Conservation (phyloP, 2,113 vertebrate genomes). For the Menura novaehollandiae region DNA sequence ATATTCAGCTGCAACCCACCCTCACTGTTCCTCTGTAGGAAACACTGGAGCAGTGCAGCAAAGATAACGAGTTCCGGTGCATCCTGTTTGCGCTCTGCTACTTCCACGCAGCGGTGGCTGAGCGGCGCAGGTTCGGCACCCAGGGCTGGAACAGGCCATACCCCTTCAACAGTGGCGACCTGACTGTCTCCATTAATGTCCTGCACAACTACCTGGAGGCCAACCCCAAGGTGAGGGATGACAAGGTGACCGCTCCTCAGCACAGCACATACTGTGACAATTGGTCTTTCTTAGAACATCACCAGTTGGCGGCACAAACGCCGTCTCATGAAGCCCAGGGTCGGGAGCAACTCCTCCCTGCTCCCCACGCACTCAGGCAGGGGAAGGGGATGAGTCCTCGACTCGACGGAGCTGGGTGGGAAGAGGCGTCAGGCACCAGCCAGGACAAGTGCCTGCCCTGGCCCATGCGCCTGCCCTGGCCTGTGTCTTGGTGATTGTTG, state of each 20-base stretch:
- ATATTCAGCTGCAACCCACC: background rate
- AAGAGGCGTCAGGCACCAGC: background rate
- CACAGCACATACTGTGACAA: rapidly evolving
- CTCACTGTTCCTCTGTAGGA: constrained; percentile 22
- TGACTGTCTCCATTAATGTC: constrained; percentile 71
- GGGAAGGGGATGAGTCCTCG: background rate
- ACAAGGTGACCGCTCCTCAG: rapidly evolving
- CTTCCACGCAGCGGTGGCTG: constrained; percentile 72
- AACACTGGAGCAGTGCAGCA: constrained; percentile 75
- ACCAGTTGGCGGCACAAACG: background rate
- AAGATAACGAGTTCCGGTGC: constrained; percentile 72
- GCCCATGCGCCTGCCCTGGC: background rate
- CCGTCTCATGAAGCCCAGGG: rapidly evolving
- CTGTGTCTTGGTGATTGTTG: rapidly evolving
- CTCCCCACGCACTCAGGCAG: background rate
- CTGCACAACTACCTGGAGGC: constrained; percentile 78
- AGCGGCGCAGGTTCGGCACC: constrained; percentile 74
- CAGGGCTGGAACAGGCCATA: constrained; percentile 76
- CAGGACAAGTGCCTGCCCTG: background rate
- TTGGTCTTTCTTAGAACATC: background rate
- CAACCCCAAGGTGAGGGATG: constrained; percentile 59
- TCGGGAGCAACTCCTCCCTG: background rate
- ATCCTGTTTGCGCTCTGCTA: constrained; percentile 75
- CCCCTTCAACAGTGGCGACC: constrained; percentile 76
- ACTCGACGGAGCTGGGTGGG: background rate